Evolutionary conservation across 2,888 invertebrate species (phyloP).

Genomic region (Tetranychus truncatus): DNA sequence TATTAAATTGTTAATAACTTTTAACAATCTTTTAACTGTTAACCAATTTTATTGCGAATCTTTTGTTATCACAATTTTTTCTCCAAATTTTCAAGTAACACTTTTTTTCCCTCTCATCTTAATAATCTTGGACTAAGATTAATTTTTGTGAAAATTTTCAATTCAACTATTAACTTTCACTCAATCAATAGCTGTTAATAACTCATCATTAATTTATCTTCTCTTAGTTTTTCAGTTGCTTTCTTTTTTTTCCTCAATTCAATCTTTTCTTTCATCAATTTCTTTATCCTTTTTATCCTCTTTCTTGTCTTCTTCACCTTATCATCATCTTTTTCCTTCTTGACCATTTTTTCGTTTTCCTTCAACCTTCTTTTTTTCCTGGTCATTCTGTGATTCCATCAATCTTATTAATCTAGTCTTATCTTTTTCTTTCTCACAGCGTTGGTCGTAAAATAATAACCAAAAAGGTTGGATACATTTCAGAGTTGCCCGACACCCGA

Average conservation of each 20-base stretch:
- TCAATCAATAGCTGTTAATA: neutral
- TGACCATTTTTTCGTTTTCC: neutral
- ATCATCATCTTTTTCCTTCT: neutral
- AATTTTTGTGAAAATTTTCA: neutral
- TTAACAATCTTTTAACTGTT: too few relatives aligned
- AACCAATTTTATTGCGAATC: too few relatives aligned
- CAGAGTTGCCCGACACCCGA: slow-evolving; percentile 42
- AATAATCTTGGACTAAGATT: too few relatives aligned
- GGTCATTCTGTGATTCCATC: neutral
- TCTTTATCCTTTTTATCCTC: slow-evolving; percentile 11
- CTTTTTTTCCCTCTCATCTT: neutral
- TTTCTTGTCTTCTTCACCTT: neutral
- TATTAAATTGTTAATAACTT: too few relatives aligned
- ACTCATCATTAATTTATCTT: neutral
- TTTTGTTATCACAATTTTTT: too few relatives aligned
- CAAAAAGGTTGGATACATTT: slow-evolving; percentile 47
- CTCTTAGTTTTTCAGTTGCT: neutral
- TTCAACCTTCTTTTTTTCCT: neutral
- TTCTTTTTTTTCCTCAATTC: neutral
- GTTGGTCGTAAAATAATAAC: slow-evolving; percentile 53
- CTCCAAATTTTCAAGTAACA: too few relatives aligned
- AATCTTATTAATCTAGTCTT: neutral
- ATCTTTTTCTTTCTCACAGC: slow-evolving; percentile 35
- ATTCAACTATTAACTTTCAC: neutral
- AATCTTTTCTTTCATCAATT: neutral